A percentile compares a stretch with the other conserved stretches of the same genome.
Evolutionary conservation across 2,888 invertebrate genomes (phyloP).

Genomic region (Chrysolina haemoptera): DNA sequence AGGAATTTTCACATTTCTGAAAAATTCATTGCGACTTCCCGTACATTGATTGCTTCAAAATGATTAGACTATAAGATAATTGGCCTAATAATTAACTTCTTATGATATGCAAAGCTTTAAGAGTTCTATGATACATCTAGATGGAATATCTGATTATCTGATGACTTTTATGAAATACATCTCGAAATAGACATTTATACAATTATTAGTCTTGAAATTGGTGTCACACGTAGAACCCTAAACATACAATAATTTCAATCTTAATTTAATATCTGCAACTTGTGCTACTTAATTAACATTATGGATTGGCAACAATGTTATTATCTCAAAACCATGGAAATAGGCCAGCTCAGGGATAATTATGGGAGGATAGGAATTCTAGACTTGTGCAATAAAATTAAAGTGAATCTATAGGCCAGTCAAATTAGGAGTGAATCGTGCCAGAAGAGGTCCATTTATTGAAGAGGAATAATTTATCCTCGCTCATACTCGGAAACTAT

Average conservation of each 20-base stretch:
- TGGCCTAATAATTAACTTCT: background rate
- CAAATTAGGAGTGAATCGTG: background rate
- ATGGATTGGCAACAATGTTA: conserved; percentile 40
- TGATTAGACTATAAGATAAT: conserved; percentile 4
- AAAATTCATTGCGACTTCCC: background rate
- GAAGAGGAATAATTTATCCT: too few relatives aligned
- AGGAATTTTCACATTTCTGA: background rate
- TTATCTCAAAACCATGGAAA: conserved; percentile 31
- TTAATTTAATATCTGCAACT: conserved; percentile 24
- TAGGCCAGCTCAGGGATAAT: background rate
- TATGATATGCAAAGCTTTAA: conserved; percentile 22
- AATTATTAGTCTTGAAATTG: conserved; percentile 50
- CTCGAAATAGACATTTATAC: conserved; percentile 45
- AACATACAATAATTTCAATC: conserved; percentile 37
- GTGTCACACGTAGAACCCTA: conserved; percentile 50
- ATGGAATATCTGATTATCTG: conserved; percentile 14
- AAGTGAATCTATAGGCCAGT: background rate
- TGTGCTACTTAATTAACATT: conserved; percentile 40
- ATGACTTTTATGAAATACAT: conserved; percentile 33
- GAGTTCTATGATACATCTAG: conserved; percentile 20
- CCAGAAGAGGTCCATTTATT: background rate
- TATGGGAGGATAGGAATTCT: background rate
- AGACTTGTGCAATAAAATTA: too few relatives aligned
- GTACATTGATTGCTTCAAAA: conserved; percentile 4
- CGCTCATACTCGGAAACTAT: too few relatives aligned